Conservation (phyloP, 2,797 vertebrate genomes). For the Lophius americanus region DNA sequence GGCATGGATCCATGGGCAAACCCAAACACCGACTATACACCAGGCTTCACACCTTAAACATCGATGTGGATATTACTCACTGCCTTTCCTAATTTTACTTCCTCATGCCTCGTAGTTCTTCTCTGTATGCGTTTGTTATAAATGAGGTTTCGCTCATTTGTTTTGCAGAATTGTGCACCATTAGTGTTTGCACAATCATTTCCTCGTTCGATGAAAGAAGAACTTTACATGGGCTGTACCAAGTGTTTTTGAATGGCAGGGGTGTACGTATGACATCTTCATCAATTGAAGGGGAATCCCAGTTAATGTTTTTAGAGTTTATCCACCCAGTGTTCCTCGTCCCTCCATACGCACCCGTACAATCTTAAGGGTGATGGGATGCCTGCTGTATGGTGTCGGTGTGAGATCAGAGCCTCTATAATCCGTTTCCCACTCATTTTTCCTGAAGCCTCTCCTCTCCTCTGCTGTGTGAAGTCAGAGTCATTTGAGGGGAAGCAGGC, state of each 20-base stretch:
- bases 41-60: too few relatives aligned
- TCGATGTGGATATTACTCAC: too few relatives aligned
- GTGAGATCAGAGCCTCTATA: not conserved
- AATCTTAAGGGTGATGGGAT: not conserved
- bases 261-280: not conserved
- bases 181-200: not conserved
- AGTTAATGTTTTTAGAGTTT: slow-evolving; percentile 8
- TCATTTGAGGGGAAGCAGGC: slow-evolving; percentile 19
- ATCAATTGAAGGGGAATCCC: slow-evolving; percentile 20
- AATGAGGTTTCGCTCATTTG: too few relatives aligned
- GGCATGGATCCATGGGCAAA: too few relatives aligned
- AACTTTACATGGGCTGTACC: not conserved
- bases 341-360: too few relatives aligned
- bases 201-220: slow-evolving; percentile 4
- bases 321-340: not conserved
- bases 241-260: too few relatives aligned
- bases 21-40: too few relatives aligned
- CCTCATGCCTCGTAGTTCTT: too few relatives aligned
- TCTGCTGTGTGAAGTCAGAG: not conserved
- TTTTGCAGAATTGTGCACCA: not conserved
- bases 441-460: not conserved
- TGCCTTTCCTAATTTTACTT: too few relatives aligned
- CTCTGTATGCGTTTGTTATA: too few relatives aligned
- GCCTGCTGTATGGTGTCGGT: not conserved
- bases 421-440: not conserved